Evolutionary conservation across 2,888 invertebrate species (phyloP).

Genomic region (Sipha maydis): DNA sequence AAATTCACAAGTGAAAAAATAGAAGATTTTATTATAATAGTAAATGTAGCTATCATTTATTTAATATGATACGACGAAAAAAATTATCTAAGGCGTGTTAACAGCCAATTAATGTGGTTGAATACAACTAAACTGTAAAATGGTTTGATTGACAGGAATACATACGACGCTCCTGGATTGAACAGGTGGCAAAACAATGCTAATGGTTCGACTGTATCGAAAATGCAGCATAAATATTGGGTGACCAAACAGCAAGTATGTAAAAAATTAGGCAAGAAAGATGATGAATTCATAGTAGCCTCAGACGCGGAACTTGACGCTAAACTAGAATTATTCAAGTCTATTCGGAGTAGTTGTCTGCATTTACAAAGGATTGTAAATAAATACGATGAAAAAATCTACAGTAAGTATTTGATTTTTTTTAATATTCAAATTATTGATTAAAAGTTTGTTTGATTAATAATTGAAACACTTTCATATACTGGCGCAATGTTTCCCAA

Average conservation of each 20-base stretch:
- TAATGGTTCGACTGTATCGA: slow-evolving; percentile 70
- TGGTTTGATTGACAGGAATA: slow-evolving; percentile 32
- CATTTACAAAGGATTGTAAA: slow-evolving; percentile 89
- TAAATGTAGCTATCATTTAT: too few relatives aligned
- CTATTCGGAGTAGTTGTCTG: slow-evolving; percentile 89
- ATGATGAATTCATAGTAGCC: slow-evolving; percentile 95
- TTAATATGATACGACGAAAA: too few relatives aligned
- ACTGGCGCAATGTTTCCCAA: too few relatives aligned
- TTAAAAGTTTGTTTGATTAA: too few relatives aligned
- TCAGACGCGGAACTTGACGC: slow-evolving; percentile 97
- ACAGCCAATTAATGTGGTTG: too few relatives aligned
- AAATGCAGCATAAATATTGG: slow-evolving; percentile 97
- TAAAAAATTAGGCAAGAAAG: slow-evolving; percentile 93
- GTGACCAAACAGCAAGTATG: slow-evolving; percentile 95
- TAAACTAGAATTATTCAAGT: slow-evolving; percentile 91
- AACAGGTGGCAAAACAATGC: slow-evolving; percentile 55
- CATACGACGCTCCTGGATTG: slow-evolving; percentile 54
- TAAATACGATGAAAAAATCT: slow-evolving; percentile 91
- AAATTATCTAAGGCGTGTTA: too few relatives aligned
- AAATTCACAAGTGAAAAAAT: too few relatives aligned
- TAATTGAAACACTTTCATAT: too few relatives aligned
- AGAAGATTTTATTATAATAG: too few relatives aligned
- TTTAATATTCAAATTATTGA: too few relatives aligned
- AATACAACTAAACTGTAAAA: neutral
- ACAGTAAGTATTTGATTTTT: slow-evolving; percentile 71